These are phyloP conservation scores for Phoxinus phoxinus DNA, from an alignment of 2,113 vertebrate genomes.

Conservation along the genomic window DNA sequence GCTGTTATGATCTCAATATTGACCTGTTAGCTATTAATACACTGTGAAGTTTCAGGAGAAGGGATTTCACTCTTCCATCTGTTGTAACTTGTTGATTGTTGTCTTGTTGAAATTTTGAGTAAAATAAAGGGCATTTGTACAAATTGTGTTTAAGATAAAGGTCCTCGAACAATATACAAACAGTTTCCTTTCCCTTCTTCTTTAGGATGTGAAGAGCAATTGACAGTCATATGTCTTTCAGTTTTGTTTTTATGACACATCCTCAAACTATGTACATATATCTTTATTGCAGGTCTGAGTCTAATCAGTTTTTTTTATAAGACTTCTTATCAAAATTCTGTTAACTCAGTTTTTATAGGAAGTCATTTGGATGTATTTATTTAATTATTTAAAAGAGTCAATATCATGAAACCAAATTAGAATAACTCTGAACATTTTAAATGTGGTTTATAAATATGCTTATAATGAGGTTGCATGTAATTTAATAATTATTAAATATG, in stretches of 20 bases:
- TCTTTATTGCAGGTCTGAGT: not conserved
- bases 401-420: not conserved
- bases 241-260: conserved; percentile 5
- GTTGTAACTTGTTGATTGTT: conserved; percentile 34
- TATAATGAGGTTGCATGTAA: not conserved
- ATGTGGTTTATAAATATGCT: not conserved
- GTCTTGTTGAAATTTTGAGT: not conserved
- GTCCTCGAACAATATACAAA: not conserved
- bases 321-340: not conserved
- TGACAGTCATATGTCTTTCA: not conserved
- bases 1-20: conserved; percentile 55
- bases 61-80: conserved; percentile 24
- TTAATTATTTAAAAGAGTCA: not conserved
- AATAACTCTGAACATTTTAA: not conserved
- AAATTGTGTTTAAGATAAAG: not conserved
- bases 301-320: not conserved
- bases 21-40: conserved; percentile 65
- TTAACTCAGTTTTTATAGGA: not conserved
- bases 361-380: not conserved
- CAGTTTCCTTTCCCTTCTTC: not conserved
- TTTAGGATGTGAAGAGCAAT: not conserved
- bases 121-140: not conserved
- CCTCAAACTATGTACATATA: not conserved
- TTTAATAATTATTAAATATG: not conserved
- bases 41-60: conserved; percentile 50